These are phyloP conservation scores for Caenorhabditis latens DNA, from an alignment of 1,140 invertebrate species.

Conservation along the genomic window DNA sequence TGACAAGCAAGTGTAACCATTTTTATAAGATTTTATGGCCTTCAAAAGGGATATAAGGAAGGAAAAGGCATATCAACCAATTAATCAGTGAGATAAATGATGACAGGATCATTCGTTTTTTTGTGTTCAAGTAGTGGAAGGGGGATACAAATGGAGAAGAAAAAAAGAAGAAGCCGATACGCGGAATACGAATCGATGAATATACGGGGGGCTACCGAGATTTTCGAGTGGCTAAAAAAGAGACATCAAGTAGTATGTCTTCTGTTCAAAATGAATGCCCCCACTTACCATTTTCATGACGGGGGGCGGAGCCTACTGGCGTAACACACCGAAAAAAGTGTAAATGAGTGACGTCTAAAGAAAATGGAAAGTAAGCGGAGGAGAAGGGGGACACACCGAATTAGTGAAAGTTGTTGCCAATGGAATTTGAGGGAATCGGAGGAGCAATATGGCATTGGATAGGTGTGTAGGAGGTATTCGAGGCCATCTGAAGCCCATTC, in stretches of 20 bases:
- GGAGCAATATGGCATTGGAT: neutral
- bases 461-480: neutral
- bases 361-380: constrained; percentile 16
- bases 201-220: neutral
- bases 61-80: constrained; percentile 19
- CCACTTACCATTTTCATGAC: neutral
- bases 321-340: neutral
- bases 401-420: constrained; percentile 4
- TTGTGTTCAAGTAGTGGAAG: neutral
- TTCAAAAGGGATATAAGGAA: neutral
- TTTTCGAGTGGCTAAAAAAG: constrained; percentile 3
- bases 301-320: neutral
- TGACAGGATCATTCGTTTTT: constrained; percentile 19
- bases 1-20: too few relatives aligned
- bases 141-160: too few relatives aligned
- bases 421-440: neutral
- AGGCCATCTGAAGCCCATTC: neutral
- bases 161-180: neutral
- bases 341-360: neutral
- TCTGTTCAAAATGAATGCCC: neutral
- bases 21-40: too few relatives aligned
- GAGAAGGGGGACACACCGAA: neutral
- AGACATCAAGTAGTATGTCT: neutral
- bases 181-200: neutral
- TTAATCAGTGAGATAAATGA: constrained; percentile 48